Conservation (phyloP, 2,797 vertebrate species). For the Serranus cabrilla region DNA sequence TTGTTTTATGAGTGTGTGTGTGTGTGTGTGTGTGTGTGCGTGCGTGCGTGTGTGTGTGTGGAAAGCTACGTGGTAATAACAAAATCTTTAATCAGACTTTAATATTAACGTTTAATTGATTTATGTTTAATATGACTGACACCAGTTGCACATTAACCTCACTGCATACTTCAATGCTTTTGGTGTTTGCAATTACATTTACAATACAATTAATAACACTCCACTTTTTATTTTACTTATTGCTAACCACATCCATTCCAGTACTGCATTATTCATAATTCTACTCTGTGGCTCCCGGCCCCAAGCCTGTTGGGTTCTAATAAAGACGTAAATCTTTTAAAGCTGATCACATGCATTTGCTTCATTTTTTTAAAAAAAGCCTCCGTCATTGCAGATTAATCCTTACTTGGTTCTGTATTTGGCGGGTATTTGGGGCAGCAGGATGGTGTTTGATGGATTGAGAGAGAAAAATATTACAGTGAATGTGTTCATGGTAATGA, state of each 20-base stretch:
- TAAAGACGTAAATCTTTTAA: neutral
- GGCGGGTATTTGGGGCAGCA: neutral
- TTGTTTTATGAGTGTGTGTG: too few relatives aligned
- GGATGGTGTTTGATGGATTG: neutral
- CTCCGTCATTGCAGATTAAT: neutral
- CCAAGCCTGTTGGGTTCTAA: neutral
- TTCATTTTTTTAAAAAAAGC: slow-evolving; percentile 2
- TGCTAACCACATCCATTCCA: neutral
- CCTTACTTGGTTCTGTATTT: neutral
- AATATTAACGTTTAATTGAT: neutral
- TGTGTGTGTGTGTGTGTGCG: neutral
- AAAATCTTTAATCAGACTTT: neutral
- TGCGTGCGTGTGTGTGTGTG: neutral
- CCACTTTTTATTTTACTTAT: too few relatives aligned
- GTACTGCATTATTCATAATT: neutral
- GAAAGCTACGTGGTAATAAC: neutral
- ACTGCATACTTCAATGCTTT: neutral
- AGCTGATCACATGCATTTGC: neutral
- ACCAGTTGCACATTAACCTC: neutral
- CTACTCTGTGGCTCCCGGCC: neutral
- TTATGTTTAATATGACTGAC: neutral
- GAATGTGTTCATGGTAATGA: neutral
- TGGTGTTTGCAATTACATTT: neutral
- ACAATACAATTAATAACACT: neutral
- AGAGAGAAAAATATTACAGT: neutral